Conservation (phyloP, 2,113 vertebrate genomes). For the Semnornis frantzii region DNA sequence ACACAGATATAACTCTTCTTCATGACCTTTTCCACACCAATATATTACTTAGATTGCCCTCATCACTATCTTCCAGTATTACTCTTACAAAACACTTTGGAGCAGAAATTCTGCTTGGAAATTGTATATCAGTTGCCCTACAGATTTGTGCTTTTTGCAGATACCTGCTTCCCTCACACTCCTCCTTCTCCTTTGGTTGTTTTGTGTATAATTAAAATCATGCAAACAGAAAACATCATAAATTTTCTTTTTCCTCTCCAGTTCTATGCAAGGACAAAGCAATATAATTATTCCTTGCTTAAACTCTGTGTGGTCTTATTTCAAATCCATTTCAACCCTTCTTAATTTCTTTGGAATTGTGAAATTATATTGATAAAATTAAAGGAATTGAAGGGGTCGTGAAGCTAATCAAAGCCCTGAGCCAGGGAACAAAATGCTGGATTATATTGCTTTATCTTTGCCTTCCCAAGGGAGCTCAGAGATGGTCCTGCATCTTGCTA, state of each 20-base stretch:
- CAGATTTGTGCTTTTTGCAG: not conserved
- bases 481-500: not conserved
- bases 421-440: not conserved
- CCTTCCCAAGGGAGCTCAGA: not conserved
- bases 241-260: not conserved
- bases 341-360: not conserved
- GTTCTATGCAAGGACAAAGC: not conserved
- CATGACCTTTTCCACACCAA: not conserved
- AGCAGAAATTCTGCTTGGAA: not conserved
- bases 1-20: not conserved
- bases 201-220: not conserved
- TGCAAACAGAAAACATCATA: not conserved
- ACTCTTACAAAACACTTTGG: not conserved
- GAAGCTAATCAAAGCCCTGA: not conserved
- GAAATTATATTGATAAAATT: not conserved
- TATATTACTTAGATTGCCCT: not conserved
- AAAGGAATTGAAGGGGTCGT: not conserved
- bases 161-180: not conserved
- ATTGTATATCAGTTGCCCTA: not conserved
- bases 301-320: not conserved
- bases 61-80: not conserved
- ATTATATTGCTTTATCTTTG: not conserved
- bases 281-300: not conserved
- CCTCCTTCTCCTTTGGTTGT: not conserved
- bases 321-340: not conserved